phyloP scores from a whole-genome alignment of 2,113 vertebrate species.

The Heterotilapia buettikoferi region DNA sequence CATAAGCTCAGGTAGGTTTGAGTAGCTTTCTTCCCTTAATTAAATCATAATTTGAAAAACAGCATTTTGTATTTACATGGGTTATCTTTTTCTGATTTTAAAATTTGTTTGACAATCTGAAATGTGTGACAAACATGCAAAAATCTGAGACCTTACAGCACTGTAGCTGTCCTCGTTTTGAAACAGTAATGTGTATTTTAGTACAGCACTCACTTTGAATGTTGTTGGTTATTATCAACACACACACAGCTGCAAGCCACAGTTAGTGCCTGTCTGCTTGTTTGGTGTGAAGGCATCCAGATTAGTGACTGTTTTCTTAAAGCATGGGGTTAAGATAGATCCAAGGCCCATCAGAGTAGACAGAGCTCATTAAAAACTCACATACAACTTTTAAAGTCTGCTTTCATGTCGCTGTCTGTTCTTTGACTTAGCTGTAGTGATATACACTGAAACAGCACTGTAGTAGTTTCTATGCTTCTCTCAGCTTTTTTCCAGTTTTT shows the following conservation, averaged over 20 bases:
- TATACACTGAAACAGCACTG: background rate
- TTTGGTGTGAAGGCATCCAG: background rate
- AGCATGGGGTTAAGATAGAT: background rate
- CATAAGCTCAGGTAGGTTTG: background rate
- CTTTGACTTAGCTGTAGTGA: background rate
- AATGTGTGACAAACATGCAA: background rate
- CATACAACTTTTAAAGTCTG: background rate
- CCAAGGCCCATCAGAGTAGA: background rate
- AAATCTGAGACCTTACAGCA: too few relatives aligned
- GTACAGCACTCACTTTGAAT: background rate
- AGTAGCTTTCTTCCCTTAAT: background rate
- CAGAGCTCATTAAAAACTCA: background rate
- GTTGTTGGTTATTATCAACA: background rate
- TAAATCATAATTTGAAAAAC: background rate
- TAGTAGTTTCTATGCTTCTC: background rate
- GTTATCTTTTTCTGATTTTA: background rate
- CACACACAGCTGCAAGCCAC: background rate
- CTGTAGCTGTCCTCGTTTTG: background rate
- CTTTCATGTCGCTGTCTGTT: background rate
- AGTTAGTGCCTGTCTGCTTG: background rate
- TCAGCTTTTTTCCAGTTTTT: background rate
- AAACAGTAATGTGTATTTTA: background rate
- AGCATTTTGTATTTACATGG: background rate
- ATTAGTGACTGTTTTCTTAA: background rate
- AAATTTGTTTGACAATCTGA: background rate